Evolutionary conservation across 1,140 invertebrate species (phyloP), one percentile per base, ranked within the genome.

Genomic region (Nilaparvata lugens): DNA sequence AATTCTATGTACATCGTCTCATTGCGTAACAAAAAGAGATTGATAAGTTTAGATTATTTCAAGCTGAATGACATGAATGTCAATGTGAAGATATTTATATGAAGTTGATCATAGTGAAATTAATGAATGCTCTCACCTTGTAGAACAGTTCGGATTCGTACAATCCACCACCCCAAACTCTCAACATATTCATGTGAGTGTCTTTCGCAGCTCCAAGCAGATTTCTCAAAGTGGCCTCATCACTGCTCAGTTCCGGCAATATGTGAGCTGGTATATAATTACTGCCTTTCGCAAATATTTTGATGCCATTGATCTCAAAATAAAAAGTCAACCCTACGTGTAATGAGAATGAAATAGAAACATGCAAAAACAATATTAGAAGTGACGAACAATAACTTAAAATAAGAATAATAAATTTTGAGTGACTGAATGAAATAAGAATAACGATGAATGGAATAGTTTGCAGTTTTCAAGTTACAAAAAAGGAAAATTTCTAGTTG

Each of bases 121-220:
- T n/a, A n/a, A n/a, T n/a, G n/a, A n/a, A n/a, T n/a, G 14, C 56
- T 58, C 75, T 76, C 24, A 89, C 72, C 55, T 90, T 78, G 71
- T 98, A 99, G 72, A 98, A 98, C 25, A 83, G 78, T 64, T 98
- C 92, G 0, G 84, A 84, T 72, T 98, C 95, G 69, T 98, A 99
- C 1, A 94, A 76, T 48, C 97, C 97, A 38, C 97, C 97, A 19
- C 97, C 97, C 97, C 97, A 99, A 0, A 99, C 89, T 16, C 97
- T 78, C 0, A 99, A 72, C 83, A 94, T 92, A 70, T 97, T 95
- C 87, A 96, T 95, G 68, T 98, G 81, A 0, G 87, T 84, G 38
- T 88, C 81, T 42, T 45, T 57, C 2, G 38, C 35, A 4, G 55
- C 19, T n/a, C 21, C 18, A 21, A 43, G 38, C 24, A 57, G 21